Evolutionary conservation across 1,140 invertebrate species (phyloP).

Genomic region (honey bee (Apis mellifera)): DNA sequence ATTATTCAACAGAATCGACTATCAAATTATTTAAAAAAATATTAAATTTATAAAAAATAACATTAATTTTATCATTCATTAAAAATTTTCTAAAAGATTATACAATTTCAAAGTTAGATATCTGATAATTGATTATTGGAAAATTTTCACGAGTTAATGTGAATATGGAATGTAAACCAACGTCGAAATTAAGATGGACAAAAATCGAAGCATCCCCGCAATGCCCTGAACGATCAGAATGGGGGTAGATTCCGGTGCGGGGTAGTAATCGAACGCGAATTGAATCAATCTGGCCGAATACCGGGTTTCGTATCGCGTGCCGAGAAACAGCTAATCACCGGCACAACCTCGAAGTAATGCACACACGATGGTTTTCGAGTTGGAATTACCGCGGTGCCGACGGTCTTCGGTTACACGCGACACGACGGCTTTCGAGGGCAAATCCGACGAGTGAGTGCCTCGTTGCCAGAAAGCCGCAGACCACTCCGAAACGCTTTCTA

Average conservation of each 20-base stretch:
- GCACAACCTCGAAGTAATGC: constrained; percentile 37
- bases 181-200: background rate
- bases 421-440: constrained; percentile 35
- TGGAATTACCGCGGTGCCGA: constrained; percentile 36
- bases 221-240: constrained; percentile 29
- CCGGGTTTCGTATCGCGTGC: constrained; percentile 30
- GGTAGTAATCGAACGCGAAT: constrained; percentile 32
- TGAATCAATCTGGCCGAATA: constrained; percentile 43
- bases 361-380: constrained; percentile 48
- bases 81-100: no score
- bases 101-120: no score
- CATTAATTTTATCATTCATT: no score
- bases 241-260: constrained; percentile 11
- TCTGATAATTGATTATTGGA: no score
- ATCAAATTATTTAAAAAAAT: no score
- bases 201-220: constrained; percentile 8
- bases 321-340: constrained; percentile 43
- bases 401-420: constrained; percentile 47
- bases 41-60: no score
- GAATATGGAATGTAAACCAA: background rate
- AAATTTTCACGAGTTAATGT: background rate
- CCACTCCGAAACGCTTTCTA: constrained; percentile 34
- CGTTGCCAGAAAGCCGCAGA: constrained; percentile 44
- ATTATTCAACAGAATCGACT: no score
- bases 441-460: constrained; percentile 15